These are phyloP conservation scores for Oryzias javanicus DNA, from an alignment of 2,113 vertebrate species.

Conservation along the genomic window DNA sequence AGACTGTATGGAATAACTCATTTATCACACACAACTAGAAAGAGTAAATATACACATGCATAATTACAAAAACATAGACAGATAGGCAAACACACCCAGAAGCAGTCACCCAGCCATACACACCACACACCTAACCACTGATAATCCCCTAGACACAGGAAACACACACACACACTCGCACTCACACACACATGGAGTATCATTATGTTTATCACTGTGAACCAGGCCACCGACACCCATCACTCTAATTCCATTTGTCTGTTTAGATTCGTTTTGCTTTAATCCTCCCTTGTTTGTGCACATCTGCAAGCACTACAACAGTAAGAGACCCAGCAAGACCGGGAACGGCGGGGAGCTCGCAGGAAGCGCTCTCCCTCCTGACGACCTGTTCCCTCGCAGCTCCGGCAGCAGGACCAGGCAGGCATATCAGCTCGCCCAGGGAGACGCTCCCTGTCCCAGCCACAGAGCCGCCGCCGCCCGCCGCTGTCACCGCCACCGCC, in stretches of 20 bases:
- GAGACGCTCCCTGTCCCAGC: slow-evolving; percentile 66
- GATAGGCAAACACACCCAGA: slow-evolving; percentile 79
- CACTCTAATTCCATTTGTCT: slow-evolving; percentile 83
- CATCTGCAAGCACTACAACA: slow-evolving; percentile 73
- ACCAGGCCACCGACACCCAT: slow-evolving; percentile 80
- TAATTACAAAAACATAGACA: slow-evolving; percentile 80
- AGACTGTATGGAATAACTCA: slow-evolving; percentile 59
- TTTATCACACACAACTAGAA: slow-evolving; percentile 66
- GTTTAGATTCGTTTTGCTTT: slow-evolving; percentile 83
- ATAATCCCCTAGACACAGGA: slow-evolving; percentile 79
- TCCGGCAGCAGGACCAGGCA: slow-evolving; percentile 56
- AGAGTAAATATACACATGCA: slow-evolving; percentile 74
- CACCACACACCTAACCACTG: slow-evolving; percentile 78
- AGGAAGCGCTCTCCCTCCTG: slow-evolving; percentile 52
- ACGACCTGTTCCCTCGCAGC: slow-evolving; percentile 50
- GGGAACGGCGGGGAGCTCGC: slow-evolving; percentile 30
- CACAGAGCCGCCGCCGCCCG: slow-evolving; percentile 27
- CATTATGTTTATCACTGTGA: slow-evolving; percentile 80
- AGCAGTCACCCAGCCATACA: slow-evolving; percentile 74
- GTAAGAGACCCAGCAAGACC: slow-evolving; percentile 51
- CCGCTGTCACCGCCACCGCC: slow-evolving; percentile 21
- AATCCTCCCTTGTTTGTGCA: slow-evolving; percentile 81
- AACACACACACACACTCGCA: slow-evolving; percentile 53
- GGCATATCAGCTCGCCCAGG: slow-evolving; percentile 64
- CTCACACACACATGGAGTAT: slow-evolving; percentile 62